These are phyloP conservation scores for Potamilus streckersoni DNA, from an alignment of 1,140 invertebrate genomes.

Conservation along the genomic window DNA sequence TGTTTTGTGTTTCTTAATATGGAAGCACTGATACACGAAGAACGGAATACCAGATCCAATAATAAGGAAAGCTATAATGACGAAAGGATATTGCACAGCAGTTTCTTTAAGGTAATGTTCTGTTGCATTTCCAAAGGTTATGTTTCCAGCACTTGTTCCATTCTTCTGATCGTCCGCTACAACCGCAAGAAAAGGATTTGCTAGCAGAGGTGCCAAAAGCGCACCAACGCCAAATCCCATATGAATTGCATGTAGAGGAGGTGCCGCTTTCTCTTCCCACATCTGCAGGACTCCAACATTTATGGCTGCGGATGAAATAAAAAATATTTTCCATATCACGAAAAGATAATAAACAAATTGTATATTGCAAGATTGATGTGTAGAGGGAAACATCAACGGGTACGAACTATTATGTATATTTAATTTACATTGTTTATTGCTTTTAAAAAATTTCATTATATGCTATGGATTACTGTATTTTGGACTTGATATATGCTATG, in stretches of 20 bases:
- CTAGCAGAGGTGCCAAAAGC: conserved; percentile 12
- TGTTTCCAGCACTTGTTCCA: not conserved
- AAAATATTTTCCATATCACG: too few species aligned
- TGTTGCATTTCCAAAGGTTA: not conserved
- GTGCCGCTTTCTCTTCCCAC: conserved; percentile 21
- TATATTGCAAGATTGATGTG: too few species aligned
- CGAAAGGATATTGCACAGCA: conserved; percentile 12
- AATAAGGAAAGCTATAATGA: not conserved
- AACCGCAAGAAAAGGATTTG: conserved; percentile 20
- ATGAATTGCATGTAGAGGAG: conserved; percentile 14
- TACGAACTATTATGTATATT: too few species aligned
- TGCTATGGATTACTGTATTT: too few species aligned
- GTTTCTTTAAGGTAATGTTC: conserved; percentile 24
- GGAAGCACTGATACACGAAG: conserved; percentile 10
- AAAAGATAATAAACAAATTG: too few species aligned
- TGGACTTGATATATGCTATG: too few species aligned
- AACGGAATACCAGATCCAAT: conserved; percentile 17
- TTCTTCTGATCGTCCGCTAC: not conserved
- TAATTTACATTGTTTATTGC: too few species aligned
- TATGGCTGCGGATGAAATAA: too few species aligned
- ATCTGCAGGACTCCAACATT: conserved; percentile 2
- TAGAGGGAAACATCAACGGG: too few species aligned
- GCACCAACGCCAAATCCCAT: conserved; percentile 32
- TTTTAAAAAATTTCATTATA: too few species aligned
- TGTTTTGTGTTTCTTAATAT: not conserved